Evolutionary conservation across 35 echinoderm and acorn worm species (phyloP).

Genomic region (Apostichopus japonicus): DNA sequence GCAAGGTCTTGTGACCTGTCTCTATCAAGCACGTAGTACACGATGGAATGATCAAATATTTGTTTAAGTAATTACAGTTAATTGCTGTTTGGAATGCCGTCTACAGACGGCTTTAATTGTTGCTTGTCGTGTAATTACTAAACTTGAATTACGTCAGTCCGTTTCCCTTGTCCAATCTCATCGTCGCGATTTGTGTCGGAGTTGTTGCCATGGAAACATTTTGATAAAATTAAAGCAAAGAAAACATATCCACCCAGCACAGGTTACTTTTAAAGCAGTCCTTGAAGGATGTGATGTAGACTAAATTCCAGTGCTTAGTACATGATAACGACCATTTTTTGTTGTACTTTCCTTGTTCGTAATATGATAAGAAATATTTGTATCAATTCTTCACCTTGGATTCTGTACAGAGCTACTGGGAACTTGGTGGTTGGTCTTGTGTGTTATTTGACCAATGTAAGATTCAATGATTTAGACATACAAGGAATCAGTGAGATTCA

Average conservation of each 20-base stretch:
- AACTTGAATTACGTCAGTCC: background rate
- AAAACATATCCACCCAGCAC: background rate
- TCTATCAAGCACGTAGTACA: background rate
- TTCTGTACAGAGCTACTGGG: no score
- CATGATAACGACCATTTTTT: no score
- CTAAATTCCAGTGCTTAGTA: no score
- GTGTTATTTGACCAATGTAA: no score
- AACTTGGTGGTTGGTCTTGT: no score
- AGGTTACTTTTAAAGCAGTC: no score
- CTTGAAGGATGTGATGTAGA: no score
- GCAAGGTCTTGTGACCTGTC: background rate
- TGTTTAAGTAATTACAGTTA: background rate
- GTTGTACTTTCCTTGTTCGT: no score
- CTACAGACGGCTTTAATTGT: background rate
- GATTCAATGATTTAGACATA: no score
- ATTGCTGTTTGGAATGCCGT: background rate
- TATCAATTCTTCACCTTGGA: no score
- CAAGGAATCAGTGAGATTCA: no score
- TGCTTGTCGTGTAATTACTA: background rate
- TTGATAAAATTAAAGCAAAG: background rate
- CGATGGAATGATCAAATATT: conserved; percentile 12
- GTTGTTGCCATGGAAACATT: background rate
- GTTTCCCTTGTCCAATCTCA: background rate
- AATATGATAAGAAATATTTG: no score
- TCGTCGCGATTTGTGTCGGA: background rate